These are phyloP conservation scores for Phyllotreta cruciferae DNA, from an alignment of 2,888 invertebrate genomes.

Conservation along the genomic window DNA sequence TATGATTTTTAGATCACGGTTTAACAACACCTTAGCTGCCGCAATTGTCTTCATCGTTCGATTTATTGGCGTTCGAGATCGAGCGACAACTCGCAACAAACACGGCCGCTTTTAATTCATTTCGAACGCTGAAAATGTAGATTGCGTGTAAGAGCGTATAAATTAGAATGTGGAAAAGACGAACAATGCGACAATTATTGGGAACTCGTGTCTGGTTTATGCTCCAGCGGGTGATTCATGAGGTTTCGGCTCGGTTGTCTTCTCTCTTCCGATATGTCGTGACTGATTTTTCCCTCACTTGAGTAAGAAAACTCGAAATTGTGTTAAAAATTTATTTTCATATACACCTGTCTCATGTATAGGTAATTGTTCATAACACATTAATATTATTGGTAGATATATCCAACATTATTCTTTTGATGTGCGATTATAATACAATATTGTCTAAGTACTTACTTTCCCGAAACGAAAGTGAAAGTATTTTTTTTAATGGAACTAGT, in stretches of 20 bases:
- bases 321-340: no score
- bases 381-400: no score
- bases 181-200: constrained; percentile 28
- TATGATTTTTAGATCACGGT: no score
- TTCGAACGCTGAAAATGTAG: no score
- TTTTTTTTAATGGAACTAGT: constrained; percentile 3
- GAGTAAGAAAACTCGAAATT: constrained; percentile 13
- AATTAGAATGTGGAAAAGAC: constrained; percentile 22
- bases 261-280: constrained; percentile 21
- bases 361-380: no score
- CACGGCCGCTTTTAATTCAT: no score
- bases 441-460: constrained; percentile 3
- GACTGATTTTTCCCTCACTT: constrained; percentile 13
- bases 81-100: no score
- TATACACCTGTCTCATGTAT: no score
- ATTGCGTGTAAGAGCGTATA: constrained; percentile 12
- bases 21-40: no score
- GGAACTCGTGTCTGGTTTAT: constrained; percentile 22
- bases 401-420: no score
- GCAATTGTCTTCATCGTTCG: no score
- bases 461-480: constrained; percentile 12
- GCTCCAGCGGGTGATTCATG: constrained; percentile 24
- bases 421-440: not conserved
- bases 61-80: no score
- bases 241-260: constrained; percentile 16